These are phyloP conservation scores for Andrena marginata DNA, from an alignment of 2,888 invertebrate species.

Conservation along the genomic window DNA sequence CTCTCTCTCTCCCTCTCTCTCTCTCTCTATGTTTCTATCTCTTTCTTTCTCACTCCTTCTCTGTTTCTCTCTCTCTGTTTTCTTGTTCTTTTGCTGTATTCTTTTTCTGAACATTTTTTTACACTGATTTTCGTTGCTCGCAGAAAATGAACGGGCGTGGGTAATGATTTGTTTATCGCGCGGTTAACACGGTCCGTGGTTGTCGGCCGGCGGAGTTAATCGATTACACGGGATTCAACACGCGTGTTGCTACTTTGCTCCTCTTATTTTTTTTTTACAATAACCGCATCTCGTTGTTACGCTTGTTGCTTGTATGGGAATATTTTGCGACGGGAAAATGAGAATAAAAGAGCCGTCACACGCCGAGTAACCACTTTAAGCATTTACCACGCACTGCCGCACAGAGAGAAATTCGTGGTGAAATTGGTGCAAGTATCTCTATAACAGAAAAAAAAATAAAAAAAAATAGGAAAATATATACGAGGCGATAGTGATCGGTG, in stretches of 20 bases:
- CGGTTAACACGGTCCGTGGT: constrained; percentile 27
- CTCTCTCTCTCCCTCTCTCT: neutral
- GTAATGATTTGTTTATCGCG: constrained; percentile 31
- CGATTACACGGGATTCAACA: constrained; percentile 41
- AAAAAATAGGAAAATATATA: constrained; percentile 15
- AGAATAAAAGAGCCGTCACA: neutral
- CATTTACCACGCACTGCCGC: neutral
- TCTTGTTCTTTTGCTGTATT: no score
- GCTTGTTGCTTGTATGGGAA: neutral
- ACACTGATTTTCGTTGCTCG: neutral
- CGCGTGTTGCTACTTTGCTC: constrained; percentile 1
- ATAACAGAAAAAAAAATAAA: neutral
- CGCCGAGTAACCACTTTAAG: neutral
- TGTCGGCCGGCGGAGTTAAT: constrained; percentile 14
- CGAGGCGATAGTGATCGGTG: constrained; percentile 38
- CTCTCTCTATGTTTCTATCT: no score
- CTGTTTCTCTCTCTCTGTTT: no score
- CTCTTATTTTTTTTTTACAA: neutral
- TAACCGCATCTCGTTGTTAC: constrained; percentile 10
- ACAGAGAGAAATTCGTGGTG: constrained; percentile 64
- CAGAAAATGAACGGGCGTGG: neutral
- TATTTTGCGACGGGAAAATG: neutral
- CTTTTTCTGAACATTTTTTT: neutral
- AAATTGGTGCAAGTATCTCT: constrained; percentile 21
- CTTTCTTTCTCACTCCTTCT: no score